phyloP scores from a whole-genome alignment of 1,140 invertebrate genomes.

The Nixonia krombeini region DNA sequence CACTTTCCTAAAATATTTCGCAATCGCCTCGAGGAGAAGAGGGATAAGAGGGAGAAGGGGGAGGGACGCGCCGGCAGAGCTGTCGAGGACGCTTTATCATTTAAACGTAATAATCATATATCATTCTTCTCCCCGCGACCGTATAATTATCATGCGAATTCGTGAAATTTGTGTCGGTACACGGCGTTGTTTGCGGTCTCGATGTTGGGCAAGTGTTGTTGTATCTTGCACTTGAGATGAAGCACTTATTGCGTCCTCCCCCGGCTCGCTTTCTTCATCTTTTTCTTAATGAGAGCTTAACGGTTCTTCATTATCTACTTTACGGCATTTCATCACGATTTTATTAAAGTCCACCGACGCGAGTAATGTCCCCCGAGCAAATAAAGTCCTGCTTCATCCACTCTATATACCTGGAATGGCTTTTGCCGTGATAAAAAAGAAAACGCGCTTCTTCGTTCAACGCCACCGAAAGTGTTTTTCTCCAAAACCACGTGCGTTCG shows the following conservation, averaged over 20 bases:
- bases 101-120: conserved; percentile 54
- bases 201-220: conserved; percentile 42
- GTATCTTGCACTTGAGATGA: conserved; percentile 47
- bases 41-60: conserved; percentile 13
- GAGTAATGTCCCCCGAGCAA: no score
- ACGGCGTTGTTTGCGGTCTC: conserved; percentile 40
- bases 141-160: conserved; percentile 55
- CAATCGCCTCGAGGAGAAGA: conserved; percentile 24
- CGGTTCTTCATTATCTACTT: conserved; percentile 43
- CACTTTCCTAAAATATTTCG: conserved; percentile 38
- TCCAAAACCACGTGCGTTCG: no score
- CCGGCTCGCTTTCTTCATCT: conserved; percentile 47
- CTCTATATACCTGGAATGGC: no score
- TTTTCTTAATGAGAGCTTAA: conserved; percentile 47
- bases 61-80: conserved; percentile 1
- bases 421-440: no score
- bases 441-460: no score
- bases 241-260: conserved; percentile 40
- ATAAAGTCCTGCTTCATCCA: no score
- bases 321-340: conserved; percentile 39
- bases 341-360: conserved; percentile 8
- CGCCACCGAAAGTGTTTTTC: no score
- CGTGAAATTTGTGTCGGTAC: conserved; percentile 47
- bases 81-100: conserved; percentile 42
- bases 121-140: conserved; percentile 35